Percentiles rank a stretch among this genome's conserved stretches.
phyloP scores from a whole-genome alignment of 2,113 vertebrate genomes.

The Pteronura brasiliensis region DNA sequence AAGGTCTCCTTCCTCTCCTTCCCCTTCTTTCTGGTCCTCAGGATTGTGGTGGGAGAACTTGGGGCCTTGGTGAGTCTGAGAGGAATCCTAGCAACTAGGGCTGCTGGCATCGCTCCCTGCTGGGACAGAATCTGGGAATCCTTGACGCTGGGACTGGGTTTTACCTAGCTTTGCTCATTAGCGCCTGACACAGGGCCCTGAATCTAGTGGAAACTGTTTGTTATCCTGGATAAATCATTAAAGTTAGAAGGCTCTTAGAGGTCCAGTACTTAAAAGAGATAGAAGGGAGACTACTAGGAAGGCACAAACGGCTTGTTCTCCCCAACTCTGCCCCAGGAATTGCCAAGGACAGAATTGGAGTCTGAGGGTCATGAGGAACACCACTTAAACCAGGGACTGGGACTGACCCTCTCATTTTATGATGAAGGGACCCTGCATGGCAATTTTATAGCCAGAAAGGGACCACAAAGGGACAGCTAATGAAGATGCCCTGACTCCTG shows the following conservation, averaged over 20 bases:
- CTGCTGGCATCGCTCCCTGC: background rate
- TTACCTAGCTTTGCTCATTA: background rate
- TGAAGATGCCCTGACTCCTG: background rate
- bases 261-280: background rate
- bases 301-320: background rate
- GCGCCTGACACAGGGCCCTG: background rate
- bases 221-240: background rate
- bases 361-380: background rate
- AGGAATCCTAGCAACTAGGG: background rate
- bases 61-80: background rate
- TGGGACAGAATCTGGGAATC: background rate
- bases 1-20: background rate
- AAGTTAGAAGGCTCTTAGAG: background rate
- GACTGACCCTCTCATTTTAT: background rate
- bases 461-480: background rate
- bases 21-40: background rate
- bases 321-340: background rate
- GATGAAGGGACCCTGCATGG: background rate
- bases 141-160: background rate
- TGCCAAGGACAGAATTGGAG: background rate
- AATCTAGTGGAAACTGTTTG: background rate
- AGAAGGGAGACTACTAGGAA: background rate
- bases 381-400: background rate
- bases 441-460: background rate
- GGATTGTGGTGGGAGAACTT: background rate